Conservation (phyloP, 2,888 invertebrate species). For the Pedicia rivosa region DNA sequence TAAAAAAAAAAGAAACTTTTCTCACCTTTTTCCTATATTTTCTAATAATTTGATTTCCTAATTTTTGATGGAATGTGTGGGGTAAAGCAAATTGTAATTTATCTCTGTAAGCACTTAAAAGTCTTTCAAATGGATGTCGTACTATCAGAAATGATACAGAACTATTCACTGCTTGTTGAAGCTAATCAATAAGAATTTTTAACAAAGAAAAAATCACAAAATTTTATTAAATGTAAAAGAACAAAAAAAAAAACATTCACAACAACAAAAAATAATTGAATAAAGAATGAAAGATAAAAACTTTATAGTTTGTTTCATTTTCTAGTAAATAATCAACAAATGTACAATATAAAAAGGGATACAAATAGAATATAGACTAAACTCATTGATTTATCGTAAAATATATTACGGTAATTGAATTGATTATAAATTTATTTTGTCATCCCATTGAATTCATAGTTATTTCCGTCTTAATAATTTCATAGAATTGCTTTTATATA, state of each 20-base stretch:
- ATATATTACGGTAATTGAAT: too few species aligned
- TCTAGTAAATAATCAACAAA: too few species aligned
- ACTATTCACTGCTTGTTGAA: slow-evolving; percentile 55
- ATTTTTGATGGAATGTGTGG: slow-evolving; percentile 64
- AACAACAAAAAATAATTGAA: not conserved
- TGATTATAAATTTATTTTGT: too few species aligned
- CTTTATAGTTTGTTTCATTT: too few species aligned
- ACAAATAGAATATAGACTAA: too few species aligned
- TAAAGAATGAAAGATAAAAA: slow-evolving; percentile 2
- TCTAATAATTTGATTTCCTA: slow-evolving; percentile 60
- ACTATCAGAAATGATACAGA: slow-evolving; percentile 70
- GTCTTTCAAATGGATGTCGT: slow-evolving; percentile 62
- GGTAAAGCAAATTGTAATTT: slow-evolving; percentile 72
- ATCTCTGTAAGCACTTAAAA: slow-evolving; percentile 70
- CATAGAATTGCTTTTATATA: too few species aligned
- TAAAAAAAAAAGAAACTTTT: slow-evolving; percentile 2
- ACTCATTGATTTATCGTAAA: too few species aligned
- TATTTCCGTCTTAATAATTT: too few species aligned
- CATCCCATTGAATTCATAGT: too few species aligned
- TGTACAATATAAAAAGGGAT: too few species aligned
- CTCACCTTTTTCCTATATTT: slow-evolving; percentile 43
- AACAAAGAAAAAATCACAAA: slow-evolving; percentile 1
- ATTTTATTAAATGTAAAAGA: too few species aligned
- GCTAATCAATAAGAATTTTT: too few species aligned
- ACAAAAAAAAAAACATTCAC: not conserved